Evolutionary conservation across 2,113 vertebrate species (phyloP).

Genomic region (Ailurus styani): DNA sequence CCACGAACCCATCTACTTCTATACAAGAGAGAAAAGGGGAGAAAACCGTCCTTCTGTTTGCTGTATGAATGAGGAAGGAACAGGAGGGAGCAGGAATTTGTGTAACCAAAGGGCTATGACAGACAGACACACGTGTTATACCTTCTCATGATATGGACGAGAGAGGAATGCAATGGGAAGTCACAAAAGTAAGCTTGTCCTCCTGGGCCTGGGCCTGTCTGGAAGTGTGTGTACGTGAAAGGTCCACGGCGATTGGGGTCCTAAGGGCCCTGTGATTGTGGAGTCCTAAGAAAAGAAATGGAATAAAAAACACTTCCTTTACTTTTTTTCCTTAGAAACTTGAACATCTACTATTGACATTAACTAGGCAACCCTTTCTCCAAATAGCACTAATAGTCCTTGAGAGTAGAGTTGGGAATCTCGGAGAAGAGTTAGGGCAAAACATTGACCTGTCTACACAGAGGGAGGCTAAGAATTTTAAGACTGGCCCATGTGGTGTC

Average conservation of each 20-base stretch:
- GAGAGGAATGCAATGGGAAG: slow-evolving; percentile 68
- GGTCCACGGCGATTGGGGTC: too few relatives aligned
- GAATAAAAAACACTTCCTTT: slow-evolving; percentile 76
- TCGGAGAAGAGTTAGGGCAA: neutral
- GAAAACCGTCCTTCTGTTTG: slow-evolving; percentile 3
- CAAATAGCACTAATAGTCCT: neutral
- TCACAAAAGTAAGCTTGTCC: slow-evolving; percentile 19
- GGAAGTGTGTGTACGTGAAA: slow-evolving; percentile 47
- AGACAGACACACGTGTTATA: slow-evolving; percentile 68
- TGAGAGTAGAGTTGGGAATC: slow-evolving; percentile 35
- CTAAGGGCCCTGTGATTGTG: slow-evolving; percentile 71
- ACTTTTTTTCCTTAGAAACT: slow-evolving; percentile 74
- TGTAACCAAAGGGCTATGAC: slow-evolving; percentile 81
- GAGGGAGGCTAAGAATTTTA: neutral
- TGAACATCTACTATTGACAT: slow-evolving; percentile 70
- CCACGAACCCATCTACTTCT: slow-evolving; percentile 48
- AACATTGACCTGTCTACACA: neutral
- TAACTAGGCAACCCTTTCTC: slow-evolving; percentile 77
- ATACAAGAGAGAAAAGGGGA: slow-evolving; percentile 20
- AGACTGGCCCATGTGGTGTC: neutral
- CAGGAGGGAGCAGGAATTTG: slow-evolving; percentile 15
- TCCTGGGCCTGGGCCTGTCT: slow-evolving; percentile 71
- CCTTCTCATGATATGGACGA: slow-evolving; percentile 79
- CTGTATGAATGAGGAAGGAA: slow-evolving; percentile 59
- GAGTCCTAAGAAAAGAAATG: slow-evolving; percentile 60